phyloP scores from a whole-genome alignment of 2,888 invertebrate genomes.

The Brassicogethes aeneus region DNA sequence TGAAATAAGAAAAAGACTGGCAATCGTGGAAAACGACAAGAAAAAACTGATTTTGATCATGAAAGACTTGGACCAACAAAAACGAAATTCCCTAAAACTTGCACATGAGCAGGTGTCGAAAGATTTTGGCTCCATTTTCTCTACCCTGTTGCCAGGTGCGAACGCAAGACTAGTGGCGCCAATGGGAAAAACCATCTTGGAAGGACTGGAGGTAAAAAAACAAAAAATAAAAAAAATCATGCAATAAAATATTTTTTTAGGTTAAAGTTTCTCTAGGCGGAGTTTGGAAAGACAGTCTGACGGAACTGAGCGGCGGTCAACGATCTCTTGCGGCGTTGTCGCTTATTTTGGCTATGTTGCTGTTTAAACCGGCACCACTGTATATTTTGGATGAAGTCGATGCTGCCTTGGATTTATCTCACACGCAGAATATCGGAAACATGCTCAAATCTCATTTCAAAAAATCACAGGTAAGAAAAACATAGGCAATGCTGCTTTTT shows the following conservation, averaged over 20 bases:
- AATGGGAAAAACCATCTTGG: slow-evolving; percentile 62
- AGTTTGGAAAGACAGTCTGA: slow-evolving; percentile 92
- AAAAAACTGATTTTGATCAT: slow-evolving; percentile 69
- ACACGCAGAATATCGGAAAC: slow-evolving; percentile 96
- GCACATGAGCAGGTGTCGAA: slow-evolving; percentile 84
- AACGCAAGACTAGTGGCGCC: slow-evolving; percentile 76
- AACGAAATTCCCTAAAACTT: slow-evolving; percentile 67
- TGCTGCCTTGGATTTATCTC: slow-evolving; percentile 93
- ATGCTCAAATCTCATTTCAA: slow-evolving; percentile 89
- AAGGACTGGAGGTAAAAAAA: slow-evolving; percentile 71
- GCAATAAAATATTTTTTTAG: slow-evolving; percentile 29
- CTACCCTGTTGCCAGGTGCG: slow-evolving; percentile 82
- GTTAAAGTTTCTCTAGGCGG: slow-evolving; percentile 85
- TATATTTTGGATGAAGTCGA: slow-evolving; percentile 99
- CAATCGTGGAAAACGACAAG: slow-evolving; percentile 65
- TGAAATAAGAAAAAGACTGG: slow-evolving; percentile 53
- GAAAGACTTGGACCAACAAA: slow-evolving; percentile 82
- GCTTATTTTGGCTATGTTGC: slow-evolving; percentile 88
- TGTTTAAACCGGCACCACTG: slow-evolving; percentile 95
- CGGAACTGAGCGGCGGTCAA: slow-evolving; percentile 95
- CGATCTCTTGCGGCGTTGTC: slow-evolving; percentile 93
- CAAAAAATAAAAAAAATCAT: slow-evolving; percentile 1
- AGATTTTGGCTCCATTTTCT: slow-evolving; percentile 94
- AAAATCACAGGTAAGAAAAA: slow-evolving; percentile 69
- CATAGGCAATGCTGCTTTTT: no score